Evolutionary conservation across 2,113 vertebrate genomes (phyloP).

Genomic region (Aldabrachelys gigantea): DNA sequence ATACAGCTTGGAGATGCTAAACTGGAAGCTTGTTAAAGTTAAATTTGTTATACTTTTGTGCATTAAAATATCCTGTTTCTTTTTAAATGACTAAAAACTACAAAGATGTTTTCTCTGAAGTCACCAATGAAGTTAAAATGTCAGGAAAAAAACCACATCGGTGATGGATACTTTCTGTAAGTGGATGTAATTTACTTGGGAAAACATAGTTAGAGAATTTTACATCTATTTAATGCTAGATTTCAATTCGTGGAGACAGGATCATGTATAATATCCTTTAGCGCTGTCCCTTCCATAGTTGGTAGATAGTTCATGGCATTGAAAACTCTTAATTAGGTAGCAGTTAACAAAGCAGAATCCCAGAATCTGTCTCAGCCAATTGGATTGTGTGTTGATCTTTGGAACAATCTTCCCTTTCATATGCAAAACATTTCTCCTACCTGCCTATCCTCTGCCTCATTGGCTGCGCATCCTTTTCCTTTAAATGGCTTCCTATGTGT

Average conservation of each 20-base stretch:
- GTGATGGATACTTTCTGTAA: neutral
- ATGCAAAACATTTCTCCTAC: neutral
- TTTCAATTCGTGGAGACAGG: slow-evolving; percentile 21
- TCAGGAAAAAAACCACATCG: neutral
- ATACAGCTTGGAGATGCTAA: neutral
- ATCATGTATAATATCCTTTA: slow-evolving; percentile 26
- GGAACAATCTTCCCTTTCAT: neutral
- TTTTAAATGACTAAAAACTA: neutral
- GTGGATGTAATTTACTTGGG: slow-evolving; percentile 25
- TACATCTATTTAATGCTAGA: slow-evolving; percentile 4
- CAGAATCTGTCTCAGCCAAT: neutral
- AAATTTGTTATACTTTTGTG: neutral
- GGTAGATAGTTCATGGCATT: slow-evolving; percentile 19
- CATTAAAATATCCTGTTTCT: neutral
- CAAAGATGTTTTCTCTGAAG: neutral
- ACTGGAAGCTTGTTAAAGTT: neutral
- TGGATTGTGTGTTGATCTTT: neutral
- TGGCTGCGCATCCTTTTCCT: neutral
- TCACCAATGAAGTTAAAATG: neutral
- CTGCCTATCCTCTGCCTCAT: neutral
- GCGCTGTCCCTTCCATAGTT: slow-evolving; percentile 27
- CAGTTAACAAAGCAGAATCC: slow-evolving; percentile 9
- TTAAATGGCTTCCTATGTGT: neutral
- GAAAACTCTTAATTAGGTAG: slow-evolving; percentile 27
- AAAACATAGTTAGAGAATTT: slow-evolving; percentile 38